These are phyloP conservation scores for Andrena minutula DNA, from an alignment of 2,888 invertebrate genomes.

Conservation along the genomic window DNA sequence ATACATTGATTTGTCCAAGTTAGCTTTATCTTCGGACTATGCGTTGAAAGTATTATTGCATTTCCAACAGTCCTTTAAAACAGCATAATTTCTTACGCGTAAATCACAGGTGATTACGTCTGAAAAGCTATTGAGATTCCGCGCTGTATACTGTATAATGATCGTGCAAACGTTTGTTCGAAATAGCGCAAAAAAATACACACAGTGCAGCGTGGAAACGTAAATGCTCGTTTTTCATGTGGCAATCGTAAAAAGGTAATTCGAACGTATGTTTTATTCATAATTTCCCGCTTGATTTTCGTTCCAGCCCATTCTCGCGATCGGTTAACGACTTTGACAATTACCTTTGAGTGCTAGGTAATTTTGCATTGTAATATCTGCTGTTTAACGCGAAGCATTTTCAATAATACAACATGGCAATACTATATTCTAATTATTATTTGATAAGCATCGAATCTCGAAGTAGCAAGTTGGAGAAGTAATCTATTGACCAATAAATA, in stretches of 20 bases:
- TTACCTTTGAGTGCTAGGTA: conserved; percentile 13
- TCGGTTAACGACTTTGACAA: conserved; percentile 46
- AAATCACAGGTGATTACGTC: conserved; percentile 19
- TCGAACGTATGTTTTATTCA: conserved; percentile 45
- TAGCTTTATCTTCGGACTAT: background rate
- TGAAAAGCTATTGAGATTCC: conserved; percentile 32
- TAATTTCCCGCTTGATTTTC: conserved; percentile 46
- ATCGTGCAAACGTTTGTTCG: conserved; percentile 31
- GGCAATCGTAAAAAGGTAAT: conserved; percentile 52
- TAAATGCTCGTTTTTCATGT: conserved; percentile 42
- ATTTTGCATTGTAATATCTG: conserved; percentile 42
- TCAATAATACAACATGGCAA: background rate
- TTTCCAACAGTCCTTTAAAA: conserved; percentile 21
- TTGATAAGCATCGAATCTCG: background rate
- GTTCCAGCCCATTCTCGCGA: conserved; percentile 29
- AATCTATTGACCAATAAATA: background rate
- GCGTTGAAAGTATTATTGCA: background rate
- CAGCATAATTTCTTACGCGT: background rate
- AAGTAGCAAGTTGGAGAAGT: background rate
- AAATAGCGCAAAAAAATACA: conserved; percentile 26
- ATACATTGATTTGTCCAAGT: conserved; percentile 11
- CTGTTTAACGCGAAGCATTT: conserved; percentile 20
- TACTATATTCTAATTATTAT: background rate
- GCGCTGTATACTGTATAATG: conserved; percentile 18
- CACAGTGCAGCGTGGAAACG: conserved; percentile 4